A percentile compares a stretch with the other conserved stretches of the same genome.
These are phyloP conservation scores for Hoplostethus mediterraneus DNA, from an alignment of 2,797 vertebrate species.

Conservation along the genomic window DNA sequence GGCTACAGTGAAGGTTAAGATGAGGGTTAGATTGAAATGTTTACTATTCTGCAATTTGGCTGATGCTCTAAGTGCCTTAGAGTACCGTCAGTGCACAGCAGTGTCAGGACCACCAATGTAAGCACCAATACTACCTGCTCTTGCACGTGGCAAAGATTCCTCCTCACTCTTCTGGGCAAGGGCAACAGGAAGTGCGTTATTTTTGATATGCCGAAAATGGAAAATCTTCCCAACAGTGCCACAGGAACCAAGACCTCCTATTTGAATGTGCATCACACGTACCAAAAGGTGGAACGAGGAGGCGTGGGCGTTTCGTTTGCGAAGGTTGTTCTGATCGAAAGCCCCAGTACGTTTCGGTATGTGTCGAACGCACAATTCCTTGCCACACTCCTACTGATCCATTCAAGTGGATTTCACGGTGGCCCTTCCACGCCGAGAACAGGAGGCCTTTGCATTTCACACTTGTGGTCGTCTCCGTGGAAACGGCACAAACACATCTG, in stretches of 20 bases:
- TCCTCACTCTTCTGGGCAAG: conserved; percentile 40
- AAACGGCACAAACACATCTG: conserved; percentile 75
- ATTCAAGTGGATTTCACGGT: conserved; percentile 68
- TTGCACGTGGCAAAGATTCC: conserved; percentile 49
- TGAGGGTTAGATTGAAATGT: not conserved
- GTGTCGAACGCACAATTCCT: conserved; percentile 68
- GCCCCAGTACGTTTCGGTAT: conserved; percentile 56
- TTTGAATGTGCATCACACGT: conserved; percentile 54
- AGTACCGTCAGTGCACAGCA: not conserved
- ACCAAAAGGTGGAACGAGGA: conserved; percentile 55
- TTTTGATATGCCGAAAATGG: conserved; percentile 61
- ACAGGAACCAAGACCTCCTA: conserved; percentile 16
- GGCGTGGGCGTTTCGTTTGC: conserved; percentile 71
- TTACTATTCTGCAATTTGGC: not conserved
- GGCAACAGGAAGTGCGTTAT: conserved; percentile 29
- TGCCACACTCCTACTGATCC: conserved; percentile 54
- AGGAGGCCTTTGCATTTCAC: conserved; percentile 65
- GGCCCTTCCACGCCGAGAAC: conserved; percentile 47
- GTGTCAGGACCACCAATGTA: conserved; percentile 30
- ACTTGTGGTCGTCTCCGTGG: conserved; percentile 66
- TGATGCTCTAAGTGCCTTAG: not conserved
- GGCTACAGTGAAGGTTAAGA: too few relatives aligned
- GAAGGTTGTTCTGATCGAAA: conserved; percentile 66
- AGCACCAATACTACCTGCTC: conserved; percentile 35
- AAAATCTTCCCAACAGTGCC: conserved; percentile 40